Conservation (phyloP, 2,888 invertebrate species). For the Lasioglossum vierecki region DNA sequence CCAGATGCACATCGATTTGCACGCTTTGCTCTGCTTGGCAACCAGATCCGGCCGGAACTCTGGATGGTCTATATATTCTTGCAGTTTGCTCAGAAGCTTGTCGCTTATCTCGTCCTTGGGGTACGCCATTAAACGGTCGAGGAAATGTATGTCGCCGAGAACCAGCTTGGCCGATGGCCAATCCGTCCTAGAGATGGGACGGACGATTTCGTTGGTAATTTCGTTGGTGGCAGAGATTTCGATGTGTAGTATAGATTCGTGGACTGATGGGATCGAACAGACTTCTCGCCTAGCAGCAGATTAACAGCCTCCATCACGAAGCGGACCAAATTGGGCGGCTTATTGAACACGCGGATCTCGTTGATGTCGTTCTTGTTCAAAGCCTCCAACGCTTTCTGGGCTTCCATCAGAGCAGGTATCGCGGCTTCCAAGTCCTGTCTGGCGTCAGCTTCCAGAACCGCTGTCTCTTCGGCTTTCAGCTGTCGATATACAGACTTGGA, state of each 20-base stretch:
- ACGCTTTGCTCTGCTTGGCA: constrained; percentile 94
- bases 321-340: constrained; percentile 93
- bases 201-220: background rate
- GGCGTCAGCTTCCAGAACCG: constrained; percentile 93
- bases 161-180: constrained; percentile 94
- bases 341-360: constrained; percentile 94
- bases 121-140: constrained; percentile 92
- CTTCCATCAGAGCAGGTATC: constrained; percentile 93
- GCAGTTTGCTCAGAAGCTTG: constrained; percentile 90
- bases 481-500: constrained; percentile 71
- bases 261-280: constrained; percentile 75
- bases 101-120: constrained; percentile 95
- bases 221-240: background rate
- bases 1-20: constrained; percentile 96
- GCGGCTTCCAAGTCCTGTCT: constrained; percentile 93
- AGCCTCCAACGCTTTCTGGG: constrained; percentile 92
- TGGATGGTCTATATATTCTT: constrained; percentile 92
- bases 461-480: constrained; percentile 94
- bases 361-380: constrained; percentile 96
- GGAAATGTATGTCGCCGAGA: constrained; percentile 92
- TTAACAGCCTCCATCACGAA: constrained; percentile 97
- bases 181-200: constrained; percentile 88
- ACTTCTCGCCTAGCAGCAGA: constrained; percentile 93
- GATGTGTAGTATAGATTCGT: background rate
- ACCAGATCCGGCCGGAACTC: constrained; percentile 94